These are phyloP conservation scores for Lagopus muta DNA, from an alignment of 2,113 vertebrate genomes.

Conservation along the genomic window DNA sequence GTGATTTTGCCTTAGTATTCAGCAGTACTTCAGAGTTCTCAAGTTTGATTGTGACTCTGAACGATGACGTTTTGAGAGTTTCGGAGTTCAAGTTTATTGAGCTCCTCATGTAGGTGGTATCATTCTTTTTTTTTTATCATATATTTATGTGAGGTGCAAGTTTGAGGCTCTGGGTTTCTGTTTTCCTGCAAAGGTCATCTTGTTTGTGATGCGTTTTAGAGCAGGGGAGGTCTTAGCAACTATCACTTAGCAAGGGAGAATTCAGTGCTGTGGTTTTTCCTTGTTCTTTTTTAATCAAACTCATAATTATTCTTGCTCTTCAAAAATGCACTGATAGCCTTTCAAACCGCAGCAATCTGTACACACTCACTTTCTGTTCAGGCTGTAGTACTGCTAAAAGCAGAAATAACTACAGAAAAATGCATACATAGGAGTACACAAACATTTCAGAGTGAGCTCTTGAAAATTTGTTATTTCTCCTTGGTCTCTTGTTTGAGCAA, in stretches of 20 bases:
- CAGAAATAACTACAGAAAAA: not conserved
- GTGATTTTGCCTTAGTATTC: not conserved
- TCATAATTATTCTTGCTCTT: not conserved
- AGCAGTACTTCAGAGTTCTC: not conserved
- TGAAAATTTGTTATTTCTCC: not conserved
- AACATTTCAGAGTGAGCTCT: fast-evolving
- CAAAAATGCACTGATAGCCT: not conserved
- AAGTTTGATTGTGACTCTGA: not conserved
- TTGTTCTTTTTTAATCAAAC: not conserved
- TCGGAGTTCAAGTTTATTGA: not conserved
- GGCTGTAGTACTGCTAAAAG: not conserved
- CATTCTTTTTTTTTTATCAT: not conserved
- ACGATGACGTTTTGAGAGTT: not conserved
- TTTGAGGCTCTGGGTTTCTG: not conserved
- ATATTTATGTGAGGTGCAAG: not conserved
- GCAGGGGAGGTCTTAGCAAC: not conserved
- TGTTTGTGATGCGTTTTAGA: not conserved
- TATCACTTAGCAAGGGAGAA: not conserved
- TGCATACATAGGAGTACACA: not conserved
- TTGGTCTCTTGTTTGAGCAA: not conserved
- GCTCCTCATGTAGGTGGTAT: not conserved
- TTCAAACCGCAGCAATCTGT: not conserved
- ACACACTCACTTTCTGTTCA: not conserved
- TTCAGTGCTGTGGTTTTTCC: not conserved
- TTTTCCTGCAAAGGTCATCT: not conserved